Percentiles rank a stretch among this genome's conserved stretches.
phyloP scores from a whole-genome alignment of 2,797 vertebrate genomes.

The Anableps anableps region DNA sequence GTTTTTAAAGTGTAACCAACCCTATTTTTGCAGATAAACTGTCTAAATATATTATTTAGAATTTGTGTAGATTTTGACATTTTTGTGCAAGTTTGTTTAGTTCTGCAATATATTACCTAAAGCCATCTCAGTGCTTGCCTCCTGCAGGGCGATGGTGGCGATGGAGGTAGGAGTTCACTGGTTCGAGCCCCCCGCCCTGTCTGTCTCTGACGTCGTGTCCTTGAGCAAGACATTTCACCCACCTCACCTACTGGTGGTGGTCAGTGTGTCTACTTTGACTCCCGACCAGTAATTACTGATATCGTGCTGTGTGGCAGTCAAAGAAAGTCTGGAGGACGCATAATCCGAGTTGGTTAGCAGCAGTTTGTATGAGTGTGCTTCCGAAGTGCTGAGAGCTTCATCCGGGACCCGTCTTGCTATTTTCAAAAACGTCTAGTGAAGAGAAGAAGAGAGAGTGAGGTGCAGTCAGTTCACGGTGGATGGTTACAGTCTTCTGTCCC shows the following conservation, averaged over 20 bases:
- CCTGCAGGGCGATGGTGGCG: no score
- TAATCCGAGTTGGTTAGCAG: conserved; percentile 56
- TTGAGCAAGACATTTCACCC: no score
- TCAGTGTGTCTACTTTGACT: conserved; percentile 24
- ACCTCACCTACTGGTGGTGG: no score
- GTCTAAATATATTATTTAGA: no score
- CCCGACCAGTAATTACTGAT: conserved; percentile 67
- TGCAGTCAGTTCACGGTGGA: conserved; percentile 30
- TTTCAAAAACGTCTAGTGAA: conserved; percentile 27
- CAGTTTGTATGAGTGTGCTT: conserved; percentile 9
- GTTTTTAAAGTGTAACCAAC: neutral
- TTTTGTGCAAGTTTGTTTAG: no score
- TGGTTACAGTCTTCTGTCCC: neutral
- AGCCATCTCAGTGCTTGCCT: no score
- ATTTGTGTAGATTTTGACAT: no score
- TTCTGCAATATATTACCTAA: no score
- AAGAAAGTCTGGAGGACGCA: conserved; percentile 47
- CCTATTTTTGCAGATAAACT: no score
- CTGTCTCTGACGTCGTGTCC: no score
- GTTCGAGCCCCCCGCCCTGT: no score
- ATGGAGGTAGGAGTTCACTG: no score
- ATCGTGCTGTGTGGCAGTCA: conserved; percentile 65
- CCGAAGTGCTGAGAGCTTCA: conserved; percentile 51
- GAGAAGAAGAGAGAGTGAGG: conserved; percentile 5
- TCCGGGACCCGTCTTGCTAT: conserved; percentile 42